Conservation (phyloP, 2,888 invertebrate species). For the Thecocarcelia acutangulata region DNA sequence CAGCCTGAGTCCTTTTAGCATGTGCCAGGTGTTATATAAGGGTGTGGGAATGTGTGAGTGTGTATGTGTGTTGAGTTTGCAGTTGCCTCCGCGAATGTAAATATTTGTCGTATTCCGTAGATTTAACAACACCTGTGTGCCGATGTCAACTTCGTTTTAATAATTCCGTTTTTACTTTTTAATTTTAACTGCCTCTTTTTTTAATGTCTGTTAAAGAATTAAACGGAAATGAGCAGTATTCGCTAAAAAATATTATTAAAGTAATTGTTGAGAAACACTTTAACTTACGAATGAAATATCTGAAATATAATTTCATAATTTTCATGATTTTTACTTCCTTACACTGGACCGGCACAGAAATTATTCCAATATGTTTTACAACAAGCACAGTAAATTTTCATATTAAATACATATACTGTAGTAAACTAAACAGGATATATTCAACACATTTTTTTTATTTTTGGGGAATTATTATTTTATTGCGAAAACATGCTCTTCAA, state of each 20-base stretch:
- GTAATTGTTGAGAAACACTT: slow-evolving; percentile 1
- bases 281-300: too few species aligned
- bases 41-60: slow-evolving; percentile 17
- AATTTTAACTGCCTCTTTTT: slow-evolving; percentile 54
- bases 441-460: too few species aligned
- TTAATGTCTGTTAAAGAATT: slow-evolving; percentile 59
- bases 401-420: too few species aligned
- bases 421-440: too few species aligned
- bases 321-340: too few species aligned
- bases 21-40: slow-evolving; percentile 43
- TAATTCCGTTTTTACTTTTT: slow-evolving; percentile 57
- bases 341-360: too few species aligned
- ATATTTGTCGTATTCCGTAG: slow-evolving; percentile 40
- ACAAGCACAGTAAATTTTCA: too few species aligned
- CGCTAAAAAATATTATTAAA: slow-evolving; percentile 42
- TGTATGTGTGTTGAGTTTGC: slow-evolving; percentile 28
- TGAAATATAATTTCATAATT: too few species aligned
- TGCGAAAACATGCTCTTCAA: too few species aligned
- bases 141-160: slow-evolving; percentile 66
- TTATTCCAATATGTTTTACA: too few species aligned
- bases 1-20: not conserved
- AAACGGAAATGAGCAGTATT: slow-evolving; percentile 67
- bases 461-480: too few species aligned
- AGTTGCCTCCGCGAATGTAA: slow-evolving; percentile 27
- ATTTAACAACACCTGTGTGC: slow-evolving; percentile 66